Evolutionary conservation across 2,113 vertebrate species (phyloP), one percentile per base, ranked within the genome.

Genomic region (Melanostigma gelatinosum): DNA sequence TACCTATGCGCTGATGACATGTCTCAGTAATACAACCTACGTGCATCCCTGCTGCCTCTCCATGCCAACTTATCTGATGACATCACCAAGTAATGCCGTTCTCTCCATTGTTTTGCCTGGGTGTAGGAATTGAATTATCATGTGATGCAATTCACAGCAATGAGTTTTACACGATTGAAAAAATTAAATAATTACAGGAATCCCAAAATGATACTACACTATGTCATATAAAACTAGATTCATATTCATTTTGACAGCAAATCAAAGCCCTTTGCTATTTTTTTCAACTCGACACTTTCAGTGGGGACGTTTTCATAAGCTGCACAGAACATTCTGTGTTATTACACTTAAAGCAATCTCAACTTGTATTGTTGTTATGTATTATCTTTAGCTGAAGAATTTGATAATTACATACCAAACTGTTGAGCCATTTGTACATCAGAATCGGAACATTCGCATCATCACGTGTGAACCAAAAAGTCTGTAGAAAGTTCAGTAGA

Each of bases 61-160:
- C 65, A 73, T 84, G 72, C 84, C 80, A 85, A 86, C 88, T 83
- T 89, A 88, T 93, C 93, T 94, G 94, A 95, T 94, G 94, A 95
- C 94, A 95, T 94, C 91, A 91, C 80, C 2, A 32, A 76, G 94
- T 94, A 95, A 95, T 92, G 92, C 85, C 68, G 58, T 75, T 79
- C 86, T 70, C 72, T 70, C 58, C 72, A 86, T 76, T 90, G 87
- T 92, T 92, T 91, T 87, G 62, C 77, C 71, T 12, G n/a, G 27
- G 67, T 85, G 77, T 74, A 80, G 84, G 79, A 89, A 84, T 82
- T 86, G 61, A 91, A 90, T 89, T 85, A 75, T 88, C 38, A 87
- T 87, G 91, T 95, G 94, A 95, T 94, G 94, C 93, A 95, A 95
- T 85, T 85, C 83, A 79, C 40, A 70, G 94, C 91, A 95, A 95